Base-by-base conservation (phyloP, 2,888 invertebrate species). In the Carpatolechia fugitivella region DNA sequence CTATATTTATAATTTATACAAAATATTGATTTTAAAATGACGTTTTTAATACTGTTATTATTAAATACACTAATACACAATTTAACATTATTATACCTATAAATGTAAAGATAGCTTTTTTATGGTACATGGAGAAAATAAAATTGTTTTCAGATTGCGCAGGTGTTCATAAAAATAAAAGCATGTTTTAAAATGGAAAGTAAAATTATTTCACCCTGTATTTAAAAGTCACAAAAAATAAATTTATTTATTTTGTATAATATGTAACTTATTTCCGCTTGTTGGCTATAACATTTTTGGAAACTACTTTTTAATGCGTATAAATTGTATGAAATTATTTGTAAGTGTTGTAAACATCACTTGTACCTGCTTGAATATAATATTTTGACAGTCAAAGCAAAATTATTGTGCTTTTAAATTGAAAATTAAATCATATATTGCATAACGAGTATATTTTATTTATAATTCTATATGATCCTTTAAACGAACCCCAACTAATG, bases 301-400 rank as follows among this genome's bases (percentile, higher is more conserved):
- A 52, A 47, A 24, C 29, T 51, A 44, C 31, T 36, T 46, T 41
- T 56, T 36, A 56, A 18, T 16, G 36, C 36, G 10, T 44, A 48
- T 59, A 64, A 67, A 70, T 68, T 73, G 72, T 75, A 71, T 73
- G 61, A 68, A 74, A 73, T 77, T 52, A 52, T 52, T 52, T 74
- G 69, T 86, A 82, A 82, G 80, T 85, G 85, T 88, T 81, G 77
- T 85, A 78, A 81, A 81, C 83, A 86, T 88, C 83, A 89, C 85
- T 84, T 83, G 89, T 90, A 89, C 89, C 89, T 90, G 89, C 88
- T 89, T 86, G 81, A 78, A 74, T 78, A 85, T 80, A 75, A 86
- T 88, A 86, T 85, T 85, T 85, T 84, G 80, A 80, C 84, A 83
- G 80, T 85, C 90, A 89, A 90, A 90, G 90, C 90, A 90, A 89